A percentile compares a stretch with the other conserved stretches of the same genome.
Conservation (phyloP, 23 tunicate species). For the Ascidia mentula region DNA sequence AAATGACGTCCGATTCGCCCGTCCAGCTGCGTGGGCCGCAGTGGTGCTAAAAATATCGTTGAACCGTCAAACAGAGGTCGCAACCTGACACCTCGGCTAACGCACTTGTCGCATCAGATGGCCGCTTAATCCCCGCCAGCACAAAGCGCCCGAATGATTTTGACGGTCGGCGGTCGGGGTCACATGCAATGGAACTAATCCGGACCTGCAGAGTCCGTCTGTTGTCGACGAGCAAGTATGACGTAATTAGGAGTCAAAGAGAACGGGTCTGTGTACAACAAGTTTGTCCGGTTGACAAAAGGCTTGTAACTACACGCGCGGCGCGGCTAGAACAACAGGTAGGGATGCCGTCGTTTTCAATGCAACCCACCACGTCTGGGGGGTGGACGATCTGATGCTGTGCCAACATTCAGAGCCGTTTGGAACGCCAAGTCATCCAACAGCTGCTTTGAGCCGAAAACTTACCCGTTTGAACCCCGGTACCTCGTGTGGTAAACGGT, state of each 20-base stretch:
- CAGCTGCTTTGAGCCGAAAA: too few species aligned
- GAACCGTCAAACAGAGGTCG: background rate
- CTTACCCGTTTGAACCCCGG: too few species aligned
- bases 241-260: too few species aligned
- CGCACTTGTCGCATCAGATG: slow-evolving; percentile 1
- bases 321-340: background rate
- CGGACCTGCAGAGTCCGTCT: background rate
- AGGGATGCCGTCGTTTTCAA: too few species aligned
- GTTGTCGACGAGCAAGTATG: background rate
- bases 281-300: background rate
- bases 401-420: too few species aligned
- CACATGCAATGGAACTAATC: background rate
- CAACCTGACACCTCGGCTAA: background rate
- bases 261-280: background rate
- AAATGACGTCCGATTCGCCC: background rate
- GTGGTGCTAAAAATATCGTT: background rate
- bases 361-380: too few species aligned
- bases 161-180: background rate
- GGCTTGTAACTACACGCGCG: background rate
- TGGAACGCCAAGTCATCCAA: too few species aligned
- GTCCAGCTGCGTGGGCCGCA: background rate
- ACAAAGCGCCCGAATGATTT: background rate
- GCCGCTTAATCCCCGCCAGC: background rate
- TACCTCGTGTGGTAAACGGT: too few species aligned
- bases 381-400: too few species aligned